Evolutionary conservation across 1,140 invertebrate genomes (phyloP).

Genomic region (Nilaparvata lugens): DNA sequence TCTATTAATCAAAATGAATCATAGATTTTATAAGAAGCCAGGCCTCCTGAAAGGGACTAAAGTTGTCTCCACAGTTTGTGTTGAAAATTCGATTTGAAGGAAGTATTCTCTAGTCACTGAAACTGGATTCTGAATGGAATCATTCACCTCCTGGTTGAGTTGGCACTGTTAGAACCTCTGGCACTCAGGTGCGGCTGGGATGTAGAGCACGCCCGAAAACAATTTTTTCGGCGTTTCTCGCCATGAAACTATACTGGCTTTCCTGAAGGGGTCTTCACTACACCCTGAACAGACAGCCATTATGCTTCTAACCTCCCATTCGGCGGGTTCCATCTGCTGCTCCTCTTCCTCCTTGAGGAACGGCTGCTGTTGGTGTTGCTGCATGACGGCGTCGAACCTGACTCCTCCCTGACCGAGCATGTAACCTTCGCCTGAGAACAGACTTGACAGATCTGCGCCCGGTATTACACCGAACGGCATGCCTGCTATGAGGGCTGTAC

Average conservation of each 20-base stretch:
- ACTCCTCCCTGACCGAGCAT: conserved; percentile 13
- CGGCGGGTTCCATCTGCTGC: conserved; percentile 67
- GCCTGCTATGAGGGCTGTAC: conserved; percentile 26
- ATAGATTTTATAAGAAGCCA: too few species aligned
- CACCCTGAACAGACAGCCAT: conserved; percentile 68
- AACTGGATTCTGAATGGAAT: not conserved
- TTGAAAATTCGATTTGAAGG: too few species aligned
- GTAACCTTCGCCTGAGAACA: conserved; percentile 18
- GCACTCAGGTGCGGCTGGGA: conserved; percentile 54
- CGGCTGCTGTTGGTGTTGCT: not conserved
- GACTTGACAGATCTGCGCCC: conserved; percentile 13
- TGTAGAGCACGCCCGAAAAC: conserved; percentile 58
- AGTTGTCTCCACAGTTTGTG: too few species aligned
- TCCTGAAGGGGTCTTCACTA: conserved; percentile 60
- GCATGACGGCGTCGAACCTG: not conserved
- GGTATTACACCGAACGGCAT: conserved; percentile 11
- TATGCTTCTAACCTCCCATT: conserved; percentile 65
- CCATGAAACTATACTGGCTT: conserved; percentile 65
- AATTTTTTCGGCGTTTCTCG: conserved; percentile 59
- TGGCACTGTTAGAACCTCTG: conserved; percentile 50
- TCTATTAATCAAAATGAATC: too few species aligned
- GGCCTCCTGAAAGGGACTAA: too few species aligned
- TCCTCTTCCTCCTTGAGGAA: conserved; percentile 28
- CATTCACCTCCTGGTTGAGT: not conserved
- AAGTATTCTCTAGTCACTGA: too few species aligned